These are phyloP conservation scores for Melanchra persicariae DNA, from an alignment of 2,888 invertebrate species.

Conservation along the genomic window DNA sequence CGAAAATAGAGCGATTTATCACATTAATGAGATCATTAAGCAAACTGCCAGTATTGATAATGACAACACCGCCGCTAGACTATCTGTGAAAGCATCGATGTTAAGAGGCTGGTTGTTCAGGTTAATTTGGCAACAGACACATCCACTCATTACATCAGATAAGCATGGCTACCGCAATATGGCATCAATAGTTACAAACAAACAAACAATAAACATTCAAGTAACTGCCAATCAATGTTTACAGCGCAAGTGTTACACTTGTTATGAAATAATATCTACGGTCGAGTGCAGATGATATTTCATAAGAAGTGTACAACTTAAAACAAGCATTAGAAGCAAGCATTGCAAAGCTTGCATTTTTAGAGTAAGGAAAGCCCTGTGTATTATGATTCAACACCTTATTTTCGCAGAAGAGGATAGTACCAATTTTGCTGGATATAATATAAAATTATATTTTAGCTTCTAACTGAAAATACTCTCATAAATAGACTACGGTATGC, in stretches of 20 bases:
- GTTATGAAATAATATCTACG: conserved; percentile 16
- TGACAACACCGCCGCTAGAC: neutral
- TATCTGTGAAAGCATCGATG: neutral
- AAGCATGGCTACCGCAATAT: conserved; percentile 1
- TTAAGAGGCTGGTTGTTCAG: neutral
- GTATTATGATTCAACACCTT: too few species aligned
- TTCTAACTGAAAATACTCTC: neutral
- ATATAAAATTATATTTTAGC: neutral
- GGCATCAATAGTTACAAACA: conserved; percentile 26
- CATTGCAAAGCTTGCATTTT: too few species aligned
- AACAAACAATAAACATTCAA: conserved; percentile 19
- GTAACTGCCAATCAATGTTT: conserved; percentile 16
- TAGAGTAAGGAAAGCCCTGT: too few species aligned
- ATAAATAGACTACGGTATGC: neutral
- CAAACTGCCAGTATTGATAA: too few species aligned
- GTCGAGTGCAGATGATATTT: too few species aligned
- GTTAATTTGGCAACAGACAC: conserved; percentile 13
- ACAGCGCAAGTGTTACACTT: conserved; percentile 4
- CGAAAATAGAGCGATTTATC: neutral
- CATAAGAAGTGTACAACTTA: too few species aligned
- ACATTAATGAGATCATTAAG: neutral
- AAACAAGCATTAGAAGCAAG: too few species aligned
- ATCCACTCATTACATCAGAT: conserved; percentile 23
- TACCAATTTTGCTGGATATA: neutral
- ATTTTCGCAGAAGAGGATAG: neutral